Percentiles rank a stretch among this genome's conserved stretches.
Conservation (phyloP, 2,888 invertebrate genomes). For the Dolomedes plantarius region DNA sequence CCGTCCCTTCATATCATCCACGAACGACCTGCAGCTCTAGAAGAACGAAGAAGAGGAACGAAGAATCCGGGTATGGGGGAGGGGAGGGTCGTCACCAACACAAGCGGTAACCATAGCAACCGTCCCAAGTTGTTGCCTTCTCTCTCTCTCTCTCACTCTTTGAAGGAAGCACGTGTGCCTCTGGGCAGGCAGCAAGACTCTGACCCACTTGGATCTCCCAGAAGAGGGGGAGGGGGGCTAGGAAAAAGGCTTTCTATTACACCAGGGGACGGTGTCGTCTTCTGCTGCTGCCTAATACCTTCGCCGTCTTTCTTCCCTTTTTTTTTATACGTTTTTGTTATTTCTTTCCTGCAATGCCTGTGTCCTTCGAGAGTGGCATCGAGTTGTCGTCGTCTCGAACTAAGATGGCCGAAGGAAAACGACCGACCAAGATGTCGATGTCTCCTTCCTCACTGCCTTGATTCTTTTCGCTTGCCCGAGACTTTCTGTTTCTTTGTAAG, state of each 20-base stretch:
- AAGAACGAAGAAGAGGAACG: constrained; percentile 34
- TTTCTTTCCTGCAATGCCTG: constrained; percentile 11
- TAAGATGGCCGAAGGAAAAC: constrained; percentile 63
- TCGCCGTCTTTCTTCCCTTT: constrained; percentile 42
- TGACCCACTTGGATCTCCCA: constrained; percentile 60
- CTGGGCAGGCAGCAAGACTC: constrained; percentile 56
- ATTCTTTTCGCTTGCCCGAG: neutral
- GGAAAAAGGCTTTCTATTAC: constrained; percentile 62
- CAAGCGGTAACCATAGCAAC: constrained; percentile 65
- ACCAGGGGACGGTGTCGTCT: constrained; percentile 69
- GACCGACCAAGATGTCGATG: constrained; percentile 50
- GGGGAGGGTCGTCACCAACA: constrained; percentile 41
- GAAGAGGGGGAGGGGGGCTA: constrained; percentile 11
- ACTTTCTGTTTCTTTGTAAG: neutral
- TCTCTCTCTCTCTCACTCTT: constrained; percentile 12
- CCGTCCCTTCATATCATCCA: constrained; percentile 42
- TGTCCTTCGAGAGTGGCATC: constrained; percentile 41
- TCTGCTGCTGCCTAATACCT: constrained; percentile 65
- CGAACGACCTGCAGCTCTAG: constrained; percentile 51
- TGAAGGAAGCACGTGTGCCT: constrained; percentile 64
- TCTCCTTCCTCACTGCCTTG: constrained; percentile 37
- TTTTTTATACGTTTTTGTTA: neutral
- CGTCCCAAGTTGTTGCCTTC: constrained; percentile 68
- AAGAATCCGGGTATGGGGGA: constrained; percentile 25
- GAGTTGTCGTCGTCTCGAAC: constrained; percentile 33